phyloP scores from a whole-genome alignment of 2,888 invertebrate genomes.

The Heliconius sara region DNA sequence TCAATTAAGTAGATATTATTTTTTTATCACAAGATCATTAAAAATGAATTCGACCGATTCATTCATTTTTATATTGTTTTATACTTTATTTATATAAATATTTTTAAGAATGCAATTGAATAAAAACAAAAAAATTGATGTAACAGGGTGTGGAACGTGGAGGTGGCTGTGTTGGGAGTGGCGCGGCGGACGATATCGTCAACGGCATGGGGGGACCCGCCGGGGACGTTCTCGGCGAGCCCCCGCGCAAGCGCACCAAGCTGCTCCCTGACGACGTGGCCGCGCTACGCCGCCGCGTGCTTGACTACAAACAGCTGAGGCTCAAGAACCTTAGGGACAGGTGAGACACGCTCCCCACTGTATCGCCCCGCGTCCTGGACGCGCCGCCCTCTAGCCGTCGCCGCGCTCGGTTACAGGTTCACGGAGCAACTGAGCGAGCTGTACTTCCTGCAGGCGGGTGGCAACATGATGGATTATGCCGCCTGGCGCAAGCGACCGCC shows the following conservation, averaged over 20 bases:
- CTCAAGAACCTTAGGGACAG: slow-evolving; percentile 88
- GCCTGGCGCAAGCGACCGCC: slow-evolving; percentile 93
- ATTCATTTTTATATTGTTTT: too few species aligned
- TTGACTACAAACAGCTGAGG: slow-evolving; percentile 88
- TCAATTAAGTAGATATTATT: too few species aligned
- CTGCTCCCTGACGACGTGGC: slow-evolving; percentile 60
- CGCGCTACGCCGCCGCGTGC: slow-evolving; percentile 86
- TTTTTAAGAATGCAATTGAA: background rate
- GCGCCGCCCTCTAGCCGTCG: slow-evolving; percentile 42
- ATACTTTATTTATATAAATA: background rate
- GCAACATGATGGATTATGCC: slow-evolving; percentile 94
- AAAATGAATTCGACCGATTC: background rate
- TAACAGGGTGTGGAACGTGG: slow-evolving; percentile 71
- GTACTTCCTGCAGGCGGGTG: slow-evolving; percentile 93
- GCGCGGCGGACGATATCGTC: slow-evolving; percentile 54
- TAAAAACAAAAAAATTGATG: slow-evolving; percentile 43
- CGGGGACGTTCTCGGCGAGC: slow-evolving; percentile 57
- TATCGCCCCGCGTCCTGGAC: slow-evolving; percentile 3
- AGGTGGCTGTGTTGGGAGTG: slow-evolving; percentile 47
- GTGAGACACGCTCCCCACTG: slow-evolving; percentile 54
- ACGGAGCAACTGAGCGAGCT: slow-evolving; percentile 92
- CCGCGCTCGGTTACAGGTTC: slow-evolving; percentile 76
- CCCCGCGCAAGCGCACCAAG: slow-evolving; percentile 68
- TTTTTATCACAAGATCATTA: too few species aligned
- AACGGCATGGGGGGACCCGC: slow-evolving; percentile 54